phyloP scores from a whole-genome alignment of 2,888 invertebrate species.

The Didymodactylos carnosus region DNA sequence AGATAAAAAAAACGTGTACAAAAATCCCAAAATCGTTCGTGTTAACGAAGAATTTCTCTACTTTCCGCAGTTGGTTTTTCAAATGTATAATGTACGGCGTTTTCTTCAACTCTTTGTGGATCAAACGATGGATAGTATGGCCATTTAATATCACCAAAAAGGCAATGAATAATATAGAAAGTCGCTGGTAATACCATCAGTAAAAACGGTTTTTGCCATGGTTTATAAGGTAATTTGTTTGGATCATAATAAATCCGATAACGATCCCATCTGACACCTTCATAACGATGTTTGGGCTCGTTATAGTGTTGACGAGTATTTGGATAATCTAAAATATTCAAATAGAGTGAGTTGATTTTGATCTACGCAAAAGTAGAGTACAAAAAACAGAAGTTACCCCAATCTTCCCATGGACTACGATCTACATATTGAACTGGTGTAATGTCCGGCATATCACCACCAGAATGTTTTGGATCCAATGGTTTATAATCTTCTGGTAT shows the following conservation, averaged over 20 bases:
- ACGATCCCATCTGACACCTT: neutral
- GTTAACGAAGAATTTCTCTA: no score
- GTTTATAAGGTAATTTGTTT: neutral
- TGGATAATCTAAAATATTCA: no score
- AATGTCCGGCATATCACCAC: neutral
- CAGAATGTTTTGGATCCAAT: neutral
- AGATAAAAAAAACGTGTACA: no score
- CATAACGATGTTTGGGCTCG: neutral
- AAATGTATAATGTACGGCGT: neutral
- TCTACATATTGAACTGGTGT: neutral
- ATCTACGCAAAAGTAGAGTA: no score
- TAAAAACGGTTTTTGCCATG: neutral
- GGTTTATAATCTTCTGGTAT: neutral
- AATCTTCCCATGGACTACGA: neutral
- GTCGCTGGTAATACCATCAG: neutral
- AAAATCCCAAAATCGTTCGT: no score
- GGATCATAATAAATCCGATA: neutral
- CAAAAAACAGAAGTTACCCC: no score
- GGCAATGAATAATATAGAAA: no score
- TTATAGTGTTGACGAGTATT: neutral
- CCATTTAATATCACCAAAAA: no score
- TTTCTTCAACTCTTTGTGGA: neutral
- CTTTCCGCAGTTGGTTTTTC: no score
- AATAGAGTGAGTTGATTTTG: no score
- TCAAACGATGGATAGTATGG: neutral